phyloP scores from a whole-genome alignment of 2,113 vertebrate genomes.

The Brachyhypopomus gauderio region DNA sequence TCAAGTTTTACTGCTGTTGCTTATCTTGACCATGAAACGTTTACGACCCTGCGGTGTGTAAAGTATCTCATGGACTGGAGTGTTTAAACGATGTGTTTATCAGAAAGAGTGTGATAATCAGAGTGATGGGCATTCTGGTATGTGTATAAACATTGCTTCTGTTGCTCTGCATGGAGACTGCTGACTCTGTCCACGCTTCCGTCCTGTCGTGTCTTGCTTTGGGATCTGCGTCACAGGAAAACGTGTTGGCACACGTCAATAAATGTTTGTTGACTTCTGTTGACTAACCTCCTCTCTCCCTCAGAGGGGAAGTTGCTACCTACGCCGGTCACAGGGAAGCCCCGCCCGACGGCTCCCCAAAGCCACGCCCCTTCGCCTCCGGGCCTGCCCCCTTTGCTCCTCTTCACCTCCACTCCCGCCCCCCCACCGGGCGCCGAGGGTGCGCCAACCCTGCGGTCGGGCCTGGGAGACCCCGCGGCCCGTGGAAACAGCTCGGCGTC shows the following conservation, averaged over 20 bases:
- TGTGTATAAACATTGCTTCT: background rate
- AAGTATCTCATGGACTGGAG: too few relatives aligned
- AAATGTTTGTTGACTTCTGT: too few relatives aligned
- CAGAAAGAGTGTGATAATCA: background rate
- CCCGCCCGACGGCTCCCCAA: background rate
- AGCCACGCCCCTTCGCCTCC: constrained; percentile 28
- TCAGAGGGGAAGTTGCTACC: constrained; percentile 58
- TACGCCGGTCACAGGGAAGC: constrained; percentile 34
- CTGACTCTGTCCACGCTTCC: background rate
- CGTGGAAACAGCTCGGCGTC: constrained; percentile 84
- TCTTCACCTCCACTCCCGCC: constrained; percentile 57
- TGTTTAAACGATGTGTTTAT: background rate
- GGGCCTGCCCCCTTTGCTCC: constrained; percentile 45
- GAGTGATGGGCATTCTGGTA: background rate
- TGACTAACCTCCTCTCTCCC: constrained; percentile 25
- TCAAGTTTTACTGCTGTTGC: background rate
- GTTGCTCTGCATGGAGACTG: background rate
- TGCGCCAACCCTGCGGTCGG: constrained; percentile 64
- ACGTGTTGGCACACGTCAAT: too few relatives aligned
- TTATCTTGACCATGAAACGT: background rate
- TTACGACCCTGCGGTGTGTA: too few relatives aligned
- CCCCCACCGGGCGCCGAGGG: constrained; percentile 53
- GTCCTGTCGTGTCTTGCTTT: too few relatives aligned
- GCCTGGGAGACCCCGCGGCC: constrained; percentile 77
- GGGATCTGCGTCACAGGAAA: too few relatives aligned